Conservation (phyloP, 2,797 vertebrate species). For the Etheostoma nigrum region DNA sequence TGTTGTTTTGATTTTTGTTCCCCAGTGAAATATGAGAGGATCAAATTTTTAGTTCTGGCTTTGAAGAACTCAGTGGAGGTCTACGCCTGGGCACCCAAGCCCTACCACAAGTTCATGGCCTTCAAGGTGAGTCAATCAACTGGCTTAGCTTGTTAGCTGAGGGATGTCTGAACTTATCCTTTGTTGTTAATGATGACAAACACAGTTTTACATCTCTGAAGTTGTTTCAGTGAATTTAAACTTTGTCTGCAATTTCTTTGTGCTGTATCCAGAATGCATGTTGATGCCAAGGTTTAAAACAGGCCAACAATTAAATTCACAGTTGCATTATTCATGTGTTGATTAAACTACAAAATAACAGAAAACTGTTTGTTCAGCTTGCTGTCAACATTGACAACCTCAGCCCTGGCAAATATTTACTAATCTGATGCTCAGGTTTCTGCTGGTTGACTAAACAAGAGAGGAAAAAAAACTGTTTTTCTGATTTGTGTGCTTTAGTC, state of each 20-base stretch:
- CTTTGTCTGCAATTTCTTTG: not conserved
- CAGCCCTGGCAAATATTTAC: slow-evolving; percentile 12
- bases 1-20: slow-evolving; percentile 12
- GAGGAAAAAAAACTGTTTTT: not conserved
- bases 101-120: slow-evolving; percentile 97
- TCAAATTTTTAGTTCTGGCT: slow-evolving; percentile 94
- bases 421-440: not conserved
- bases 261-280: not conserved
- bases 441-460: not conserved
- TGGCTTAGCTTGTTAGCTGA: not conserved
- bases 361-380: not conserved
- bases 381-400: not conserved
- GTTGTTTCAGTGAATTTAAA: not conserved
- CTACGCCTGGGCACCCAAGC: slow-evolving; percentile 95
- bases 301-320: not conserved
- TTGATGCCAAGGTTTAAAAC: not conserved
- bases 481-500: slow-evolving; percentile 81
- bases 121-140: slow-evolving; percentile 85
- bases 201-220: not conserved
- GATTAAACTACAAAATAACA: not conserved
- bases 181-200: not conserved
- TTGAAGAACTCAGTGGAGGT: slow-evolving; percentile 94
- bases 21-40: slow-evolving; percentile 92
- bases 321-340: not conserved
- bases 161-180: no score